These are phyloP conservation scores for Ophiothrix spiculata DNA, from an alignment of 35 echinoderm and acorn worm genomes.

Conservation along the genomic window DNA sequence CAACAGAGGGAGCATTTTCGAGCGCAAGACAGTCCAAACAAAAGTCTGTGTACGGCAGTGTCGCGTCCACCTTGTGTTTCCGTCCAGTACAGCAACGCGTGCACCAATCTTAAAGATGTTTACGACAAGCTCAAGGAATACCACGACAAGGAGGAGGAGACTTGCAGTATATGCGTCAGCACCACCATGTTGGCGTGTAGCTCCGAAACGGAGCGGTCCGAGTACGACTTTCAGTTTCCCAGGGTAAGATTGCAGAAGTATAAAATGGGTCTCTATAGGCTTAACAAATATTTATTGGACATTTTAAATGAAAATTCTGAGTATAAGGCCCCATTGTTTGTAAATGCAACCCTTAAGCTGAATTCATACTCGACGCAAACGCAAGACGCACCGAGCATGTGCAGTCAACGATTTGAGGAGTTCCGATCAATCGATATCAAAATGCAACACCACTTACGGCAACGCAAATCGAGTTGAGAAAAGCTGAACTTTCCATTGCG, in stretches of 20 bases:
- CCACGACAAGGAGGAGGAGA: conserved; percentile 42
- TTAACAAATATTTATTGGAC: no score
- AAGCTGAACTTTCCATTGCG: no score
- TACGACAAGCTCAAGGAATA: conserved; percentile 64
- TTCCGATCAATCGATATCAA: no score
- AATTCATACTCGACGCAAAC: no score
- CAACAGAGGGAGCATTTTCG: conserved; percentile 42
- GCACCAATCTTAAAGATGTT: conserved; percentile 63
- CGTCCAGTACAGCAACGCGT: conserved; percentile 40
- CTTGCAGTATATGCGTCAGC: conserved; percentile 37
- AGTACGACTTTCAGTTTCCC: conserved; percentile 68
- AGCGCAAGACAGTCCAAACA: conserved; percentile 1
- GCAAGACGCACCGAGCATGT: no score
- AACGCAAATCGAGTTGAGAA: no score
- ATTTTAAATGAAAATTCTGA: no score
- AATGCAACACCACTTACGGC: no score
- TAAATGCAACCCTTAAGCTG: no score
- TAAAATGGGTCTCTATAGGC: no score
- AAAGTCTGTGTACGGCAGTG: conserved; percentile 31
- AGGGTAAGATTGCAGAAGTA: conserved; percentile 30
- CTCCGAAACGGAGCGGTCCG: conserved; percentile 35
- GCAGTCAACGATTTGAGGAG: no score
- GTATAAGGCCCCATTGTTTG: no score
- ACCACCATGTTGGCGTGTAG: conserved; percentile 2
- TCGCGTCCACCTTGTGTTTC: conserved; percentile 51